phyloP scores from a whole-genome alignment of 2,888 invertebrate species.

The Zaprionus obscuricornis region DNA sequence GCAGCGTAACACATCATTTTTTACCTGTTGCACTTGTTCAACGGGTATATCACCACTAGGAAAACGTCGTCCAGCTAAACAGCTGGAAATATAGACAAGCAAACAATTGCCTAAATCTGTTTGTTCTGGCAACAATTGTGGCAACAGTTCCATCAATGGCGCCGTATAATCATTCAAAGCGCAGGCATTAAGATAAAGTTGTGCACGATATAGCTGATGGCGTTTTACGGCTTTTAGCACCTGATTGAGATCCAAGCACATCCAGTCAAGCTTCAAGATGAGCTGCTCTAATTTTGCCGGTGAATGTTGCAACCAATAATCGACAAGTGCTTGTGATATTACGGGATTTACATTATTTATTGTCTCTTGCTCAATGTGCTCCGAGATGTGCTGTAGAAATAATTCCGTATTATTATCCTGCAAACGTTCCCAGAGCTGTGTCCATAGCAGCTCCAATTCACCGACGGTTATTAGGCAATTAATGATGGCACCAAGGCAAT shows the following conservation, averaged over 20 bases:
- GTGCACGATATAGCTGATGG: slow-evolving; percentile 81
- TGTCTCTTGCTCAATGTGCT: slow-evolving; percentile 87
- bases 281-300: slow-evolving; percentile 88
- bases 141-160: slow-evolving; percentile 88
- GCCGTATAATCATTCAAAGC: slow-evolving; percentile 90
- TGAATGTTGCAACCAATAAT: slow-evolving; percentile 86
- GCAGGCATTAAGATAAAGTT: slow-evolving; percentile 89
- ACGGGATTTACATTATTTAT: slow-evolving; percentile 87
- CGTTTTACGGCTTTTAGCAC: slow-evolving; percentile 83
- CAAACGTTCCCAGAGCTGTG: slow-evolving; percentile 86
- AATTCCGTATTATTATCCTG: slow-evolving; percentile 84
- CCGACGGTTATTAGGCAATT: slow-evolving; percentile 82
- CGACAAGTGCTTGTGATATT: slow-evolving; percentile 89
- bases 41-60: slow-evolving; percentile 89
- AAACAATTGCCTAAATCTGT: slow-evolving; percentile 90
- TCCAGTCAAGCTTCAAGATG: slow-evolving; percentile 89
- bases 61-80: slow-evolving; percentile 93
- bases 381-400: slow-evolving; percentile 89
- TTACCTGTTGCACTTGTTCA: slow-evolving; percentile 87
- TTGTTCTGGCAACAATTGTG: slow-evolving; percentile 83
- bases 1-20: slow-evolving; percentile 89
- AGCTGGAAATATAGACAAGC: slow-evolving; percentile 93
- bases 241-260: slow-evolving; percentile 91
- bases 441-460: slow-evolving; percentile 85
- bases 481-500: slow-evolving; percentile 82